phyloP scores from a whole-genome alignment of 2,113 vertebrate species.

The Notothenia rossii region DNA sequence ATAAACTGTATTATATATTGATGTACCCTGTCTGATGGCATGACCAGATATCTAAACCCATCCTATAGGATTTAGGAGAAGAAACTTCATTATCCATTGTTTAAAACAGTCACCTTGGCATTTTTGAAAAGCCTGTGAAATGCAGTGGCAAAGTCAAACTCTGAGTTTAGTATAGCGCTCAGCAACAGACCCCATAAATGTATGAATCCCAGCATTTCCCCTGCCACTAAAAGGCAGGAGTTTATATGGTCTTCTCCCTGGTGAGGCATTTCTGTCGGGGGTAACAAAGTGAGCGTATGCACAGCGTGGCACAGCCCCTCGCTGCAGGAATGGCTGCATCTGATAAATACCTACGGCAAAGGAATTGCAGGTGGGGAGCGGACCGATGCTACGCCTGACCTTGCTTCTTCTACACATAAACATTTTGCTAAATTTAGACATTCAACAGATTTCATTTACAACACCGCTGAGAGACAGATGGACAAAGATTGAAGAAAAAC shows the following conservation, averaged over 20 bases:
- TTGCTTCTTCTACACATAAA: constrained; percentile 61
- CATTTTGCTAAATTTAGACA: constrained; percentile 51
- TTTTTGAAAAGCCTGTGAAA: constrained; percentile 29
- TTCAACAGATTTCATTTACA: constrained; percentile 57
- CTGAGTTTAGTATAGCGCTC: constrained; percentile 60
- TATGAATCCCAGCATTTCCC: constrained; percentile 67
- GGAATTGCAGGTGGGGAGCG: constrained; percentile 63
- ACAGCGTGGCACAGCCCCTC: constrained; percentile 56
- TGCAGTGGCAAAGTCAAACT: constrained; percentile 70
- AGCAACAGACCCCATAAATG: constrained; percentile 63
- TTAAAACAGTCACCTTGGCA: constrained; percentile 54
- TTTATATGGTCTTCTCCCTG: constrained; percentile 77
- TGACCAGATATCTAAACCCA: constrained; percentile 26
- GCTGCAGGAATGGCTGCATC: constrained; percentile 55
- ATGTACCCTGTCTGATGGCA: constrained; percentile 31
- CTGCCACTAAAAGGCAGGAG: constrained; percentile 69
- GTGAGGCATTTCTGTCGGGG: constrained; percentile 75
- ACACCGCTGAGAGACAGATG: constrained; percentile 36
- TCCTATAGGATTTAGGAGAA: constrained; percentile 1
- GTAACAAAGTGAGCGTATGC: constrained; percentile 77
- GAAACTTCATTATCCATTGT: constrained; percentile 64
- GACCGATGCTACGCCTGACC: constrained; percentile 53
- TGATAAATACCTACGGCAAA: constrained; percentile 69
- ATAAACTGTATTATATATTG: constrained; percentile 2
- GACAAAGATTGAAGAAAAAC: constrained; percentile 7